Evolutionary conservation across 2,797 vertebrate genomes (phyloP).

Genomic region (Neopelma chrysocephalum): DNA sequence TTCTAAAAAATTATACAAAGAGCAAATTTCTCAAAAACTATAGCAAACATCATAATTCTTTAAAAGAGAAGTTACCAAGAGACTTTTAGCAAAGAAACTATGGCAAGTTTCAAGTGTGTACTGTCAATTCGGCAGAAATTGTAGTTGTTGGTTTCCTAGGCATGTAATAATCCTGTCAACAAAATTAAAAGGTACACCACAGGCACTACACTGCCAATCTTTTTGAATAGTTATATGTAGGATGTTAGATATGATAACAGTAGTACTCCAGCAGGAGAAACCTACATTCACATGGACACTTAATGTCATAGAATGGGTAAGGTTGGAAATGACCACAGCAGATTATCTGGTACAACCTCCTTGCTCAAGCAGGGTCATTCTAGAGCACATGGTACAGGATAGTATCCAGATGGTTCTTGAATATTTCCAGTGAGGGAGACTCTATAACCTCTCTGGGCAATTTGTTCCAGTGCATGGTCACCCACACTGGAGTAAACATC

Average conservation of each 20-base stretch:
- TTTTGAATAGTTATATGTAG: slow-evolving; percentile 7
- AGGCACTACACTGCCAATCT: background rate
- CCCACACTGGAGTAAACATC: background rate
- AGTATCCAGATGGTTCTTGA: background rate
- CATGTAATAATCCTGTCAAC: background rate
- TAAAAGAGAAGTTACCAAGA: background rate
- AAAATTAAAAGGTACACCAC: background rate
- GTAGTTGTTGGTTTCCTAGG: background rate
- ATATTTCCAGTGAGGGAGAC: background rate
- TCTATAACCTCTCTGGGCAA: background rate
- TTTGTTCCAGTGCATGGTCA: background rate
- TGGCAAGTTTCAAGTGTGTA: background rate
- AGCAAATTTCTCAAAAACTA: background rate
- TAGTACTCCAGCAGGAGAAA: background rate
- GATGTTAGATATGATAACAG: background rate
- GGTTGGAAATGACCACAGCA: background rate
- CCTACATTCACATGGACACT: background rate
- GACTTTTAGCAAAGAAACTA: background rate
- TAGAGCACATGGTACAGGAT: background rate
- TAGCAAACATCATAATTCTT: background rate
- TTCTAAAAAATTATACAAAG: background rate
- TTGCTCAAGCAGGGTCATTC: background rate
- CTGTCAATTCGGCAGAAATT: background rate
- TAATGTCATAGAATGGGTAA: background rate
- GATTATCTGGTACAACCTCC: background rate